Percentiles rank a stretch among this genome's conserved stretches.
These are phyloP conservation scores for Strix aluco DNA, from an alignment of 2,113 vertebrate genomes.

Conservation along the genomic window DNA sequence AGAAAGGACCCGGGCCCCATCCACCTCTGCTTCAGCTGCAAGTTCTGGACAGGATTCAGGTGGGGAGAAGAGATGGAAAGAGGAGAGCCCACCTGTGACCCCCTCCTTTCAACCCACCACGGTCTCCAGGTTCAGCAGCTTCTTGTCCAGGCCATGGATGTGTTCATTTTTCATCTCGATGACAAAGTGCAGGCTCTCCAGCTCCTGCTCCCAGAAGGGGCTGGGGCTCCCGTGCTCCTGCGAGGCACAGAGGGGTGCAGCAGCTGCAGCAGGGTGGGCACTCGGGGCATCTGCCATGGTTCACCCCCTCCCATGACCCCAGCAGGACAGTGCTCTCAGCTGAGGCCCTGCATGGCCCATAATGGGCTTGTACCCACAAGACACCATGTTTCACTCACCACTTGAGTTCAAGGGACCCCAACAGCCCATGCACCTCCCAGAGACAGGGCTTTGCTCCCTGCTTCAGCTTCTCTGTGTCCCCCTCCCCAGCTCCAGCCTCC, in stretches of 20 bases:
- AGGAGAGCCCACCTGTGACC: not conserved
- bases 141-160: slow-evolving; percentile 82
- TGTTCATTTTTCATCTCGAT: slow-evolving; percentile 92
- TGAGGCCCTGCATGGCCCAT: not conserved
- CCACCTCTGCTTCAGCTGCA: not conserved
- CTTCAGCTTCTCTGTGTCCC: not conserved
- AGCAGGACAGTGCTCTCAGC: not conserved
- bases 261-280: not conserved
- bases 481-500: not conserved
- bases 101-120: slow-evolving; percentile 73
- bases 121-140: slow-evolving; percentile 80
- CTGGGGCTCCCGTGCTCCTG: slow-evolving; percentile 90
- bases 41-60: not conserved
- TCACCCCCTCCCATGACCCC: not conserved
- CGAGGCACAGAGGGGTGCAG: not conserved
- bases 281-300: not conserved
- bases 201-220: slow-evolving; percentile 94
- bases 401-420: not conserved
- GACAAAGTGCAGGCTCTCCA: slow-evolving; percentile 94
- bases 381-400: fast-evolving
- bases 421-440: fast-evolving
- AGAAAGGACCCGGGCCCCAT: not conserved
- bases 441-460: not conserved
- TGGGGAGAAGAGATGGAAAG: not conserved
- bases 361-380: not conserved